Conservation (phyloP, 1,140 invertebrate species). For the Harpegnathos saltator region DNA sequence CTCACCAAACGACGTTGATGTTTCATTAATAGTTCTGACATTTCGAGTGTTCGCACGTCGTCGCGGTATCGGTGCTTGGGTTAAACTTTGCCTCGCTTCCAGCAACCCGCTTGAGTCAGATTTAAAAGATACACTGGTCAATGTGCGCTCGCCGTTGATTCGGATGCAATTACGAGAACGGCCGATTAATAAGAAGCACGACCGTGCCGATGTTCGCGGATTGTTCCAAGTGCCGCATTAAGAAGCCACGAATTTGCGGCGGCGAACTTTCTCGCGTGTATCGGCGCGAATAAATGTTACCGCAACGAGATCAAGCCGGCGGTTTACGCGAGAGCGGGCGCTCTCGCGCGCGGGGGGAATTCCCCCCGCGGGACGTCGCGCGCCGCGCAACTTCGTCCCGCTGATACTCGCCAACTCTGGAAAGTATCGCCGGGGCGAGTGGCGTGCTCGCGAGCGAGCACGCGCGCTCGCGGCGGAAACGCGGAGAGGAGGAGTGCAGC, state of each 20-base stretch:
- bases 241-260: constrained; percentile 53
- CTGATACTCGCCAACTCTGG: constrained; percentile 53
- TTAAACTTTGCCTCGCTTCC: too few relatives aligned
- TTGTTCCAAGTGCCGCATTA: constrained; percentile 43
- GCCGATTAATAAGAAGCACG: too few relatives aligned
- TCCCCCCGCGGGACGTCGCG: background rate
- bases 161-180: too few relatives aligned
- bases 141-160: too few relatives aligned
- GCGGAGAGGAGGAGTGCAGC: constrained; percentile 23
- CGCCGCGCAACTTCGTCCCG: constrained; percentile 22
- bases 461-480: too few relatives aligned
- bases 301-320: constrained; percentile 47
- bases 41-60: too few relatives aligned
- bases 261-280: constrained; percentile 55
- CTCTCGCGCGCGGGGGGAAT: background rate
- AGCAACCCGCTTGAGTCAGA: too few relatives aligned
- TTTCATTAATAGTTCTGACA: too few relatives aligned
- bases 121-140: too few relatives aligned
- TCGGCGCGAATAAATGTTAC: constrained; percentile 58
- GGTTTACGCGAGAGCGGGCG: constrained; percentile 19
- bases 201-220: constrained; percentile 1
- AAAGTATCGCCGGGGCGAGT: constrained; percentile 49
- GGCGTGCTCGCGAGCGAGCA: too few relatives aligned
- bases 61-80: too few relatives aligned
- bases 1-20: too few relatives aligned